These are phyloP conservation scores for Pogonophryne albipinna DNA, from an alignment of 2,797 vertebrate genomes.

Conservation along the genomic window DNA sequence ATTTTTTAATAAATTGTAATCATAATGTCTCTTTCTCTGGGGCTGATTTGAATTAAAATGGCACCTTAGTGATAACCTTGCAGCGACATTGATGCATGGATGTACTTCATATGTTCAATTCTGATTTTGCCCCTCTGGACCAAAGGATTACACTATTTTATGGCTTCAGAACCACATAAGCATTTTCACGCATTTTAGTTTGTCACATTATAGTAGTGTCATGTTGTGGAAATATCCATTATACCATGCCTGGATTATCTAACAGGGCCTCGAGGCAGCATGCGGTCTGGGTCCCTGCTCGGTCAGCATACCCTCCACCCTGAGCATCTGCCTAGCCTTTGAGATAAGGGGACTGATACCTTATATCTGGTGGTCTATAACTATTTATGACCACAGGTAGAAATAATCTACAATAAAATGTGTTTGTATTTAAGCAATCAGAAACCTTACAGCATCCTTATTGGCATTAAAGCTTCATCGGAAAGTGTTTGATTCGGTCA, in stretches of 20 bases:
- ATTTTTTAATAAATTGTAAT: slow-evolving; percentile 21
- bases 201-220: slow-evolving; percentile 31
- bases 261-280: background rate
- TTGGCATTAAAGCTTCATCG: background rate
- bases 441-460: background rate
- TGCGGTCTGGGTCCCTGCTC: background rate
- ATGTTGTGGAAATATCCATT: slow-evolving; percentile 40
- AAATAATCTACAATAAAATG: slow-evolving; percentile 5
- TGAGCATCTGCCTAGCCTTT: slow-evolving; percentile 2
- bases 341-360: background rate
- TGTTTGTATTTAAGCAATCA: background rate
- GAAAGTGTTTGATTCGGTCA: slow-evolving; percentile 5
- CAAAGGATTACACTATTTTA: slow-evolving; percentile 25
- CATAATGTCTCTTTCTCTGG: background rate
- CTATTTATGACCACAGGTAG: background rate
- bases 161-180: slow-evolving; percentile 19
- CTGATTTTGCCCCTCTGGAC: slow-evolving; percentile 8
- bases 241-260: slow-evolving; percentile 25
- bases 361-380: background rate
- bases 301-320: background rate
- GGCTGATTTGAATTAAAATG: background rate
- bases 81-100: slow-evolving; percentile 15
- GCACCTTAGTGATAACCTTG: background rate
- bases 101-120: slow-evolving; percentile 19
- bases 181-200: slow-evolving; percentile 28